Evolutionary conservation across 2,113 vertebrate genomes (phyloP), one percentile per base, ranked within the genome.

Genomic region (Oryzias melastigma): DNA sequence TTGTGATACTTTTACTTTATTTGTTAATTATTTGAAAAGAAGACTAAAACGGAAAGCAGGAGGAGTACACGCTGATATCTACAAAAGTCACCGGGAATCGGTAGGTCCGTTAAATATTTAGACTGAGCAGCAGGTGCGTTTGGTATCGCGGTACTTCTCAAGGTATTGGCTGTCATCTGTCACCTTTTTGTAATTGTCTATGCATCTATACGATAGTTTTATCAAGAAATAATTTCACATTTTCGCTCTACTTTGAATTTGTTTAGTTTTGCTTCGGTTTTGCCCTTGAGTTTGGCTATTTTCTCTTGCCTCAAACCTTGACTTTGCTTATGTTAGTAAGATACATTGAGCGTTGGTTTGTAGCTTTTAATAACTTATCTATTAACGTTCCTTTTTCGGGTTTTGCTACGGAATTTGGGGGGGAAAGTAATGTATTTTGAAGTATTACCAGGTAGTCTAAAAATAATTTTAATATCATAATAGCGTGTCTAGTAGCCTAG

Each of bases 81-180:
- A 10, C 35, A 20, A 24, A 29, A 62, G 46, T 22, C 14, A 57
- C 27, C 55, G 68, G 17, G 35, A 59, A 64, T 24, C 16, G 46
- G n/a, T 85, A 90, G 88, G 88, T 90, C 80, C 25, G 71, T 75
- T 46, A 62, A 77, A 60, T 52, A 62, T 58, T 41, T 8, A 0
- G 14, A 4, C 0, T 40, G 4, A 42, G 55, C 50, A 49, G 51
- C 82, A 85, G 82, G 80, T 83, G 81, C 68, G 7, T 48, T 20
- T 18, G 48, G 85, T 83, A 49, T 85, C 77, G 68, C 65, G 65
- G 58, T n/a, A 41, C 49, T 50, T 16, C 43, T 19, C 65, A 45
- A 68, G 88, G 8, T 86, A 86, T 88, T 88, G 85, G 74, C 83
- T 73, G 69, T 77, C 68, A 75, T 6, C 62, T 53, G 56, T 83